Evolutionary conservation across 2,888 invertebrate genomes (phyloP).

Genomic region (Agrochola lychnidis): DNA sequence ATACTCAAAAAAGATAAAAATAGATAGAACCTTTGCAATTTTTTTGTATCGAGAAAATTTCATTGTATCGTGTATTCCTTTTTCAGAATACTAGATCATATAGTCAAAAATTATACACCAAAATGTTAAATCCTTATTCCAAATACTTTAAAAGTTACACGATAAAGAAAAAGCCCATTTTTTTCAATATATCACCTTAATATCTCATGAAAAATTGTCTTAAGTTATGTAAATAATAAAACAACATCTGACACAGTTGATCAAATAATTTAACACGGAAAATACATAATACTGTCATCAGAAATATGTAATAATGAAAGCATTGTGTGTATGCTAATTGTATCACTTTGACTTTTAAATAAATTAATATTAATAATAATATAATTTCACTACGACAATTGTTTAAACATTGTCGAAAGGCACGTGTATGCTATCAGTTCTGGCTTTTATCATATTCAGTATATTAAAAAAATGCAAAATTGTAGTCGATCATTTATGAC

Average conservation of each 20-base stretch:
- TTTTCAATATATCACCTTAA: no score
- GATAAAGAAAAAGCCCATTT: no score
- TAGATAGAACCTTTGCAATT: no score
- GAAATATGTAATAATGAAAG: not conserved
- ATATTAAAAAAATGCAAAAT: not conserved
- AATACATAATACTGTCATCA: constrained; percentile 12
- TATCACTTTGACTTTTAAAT: constrained; percentile 41
- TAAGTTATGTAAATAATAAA: constrained; percentile 2
- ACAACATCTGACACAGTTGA: constrained; percentile 19
- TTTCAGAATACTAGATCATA: no score
- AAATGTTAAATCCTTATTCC: no score
- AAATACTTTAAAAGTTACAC: no score
- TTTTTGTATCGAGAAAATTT: no score
- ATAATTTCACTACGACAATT: constrained; percentile 9
- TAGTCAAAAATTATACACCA: no score
- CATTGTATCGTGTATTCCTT: no score
- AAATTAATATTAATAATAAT: not conserved
- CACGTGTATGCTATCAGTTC: not conserved
- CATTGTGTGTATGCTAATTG: constrained; percentile 29
- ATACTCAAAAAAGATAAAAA: no score
- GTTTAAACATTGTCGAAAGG: not conserved
- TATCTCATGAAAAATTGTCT: no score
- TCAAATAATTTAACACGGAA: constrained; percentile 34
- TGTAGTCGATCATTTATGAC: not conserved
- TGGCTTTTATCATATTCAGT: not conserved